A percentile compares a stretch with the other conserved stretches of the same genome.
These are phyloP conservation scores for Drosophila parthenogenetica DNA, from an alignment of 2,888 invertebrate species.

Conservation along the genomic window DNA sequence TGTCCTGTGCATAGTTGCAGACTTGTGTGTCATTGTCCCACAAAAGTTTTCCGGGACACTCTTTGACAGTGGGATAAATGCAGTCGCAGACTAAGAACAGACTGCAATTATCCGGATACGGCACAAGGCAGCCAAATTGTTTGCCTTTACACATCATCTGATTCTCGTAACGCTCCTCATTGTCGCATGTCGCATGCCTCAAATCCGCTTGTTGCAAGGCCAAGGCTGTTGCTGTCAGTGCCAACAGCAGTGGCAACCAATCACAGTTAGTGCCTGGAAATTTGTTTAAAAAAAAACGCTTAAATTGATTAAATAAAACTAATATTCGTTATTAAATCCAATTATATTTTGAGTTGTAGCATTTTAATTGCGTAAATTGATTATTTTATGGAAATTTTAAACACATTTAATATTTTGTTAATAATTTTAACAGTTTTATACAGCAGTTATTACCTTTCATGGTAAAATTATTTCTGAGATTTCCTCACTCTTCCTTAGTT, in stretches of 20 bases:
- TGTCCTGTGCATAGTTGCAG: slow-evolving; percentile 69
- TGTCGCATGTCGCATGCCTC: slow-evolving; percentile 40
- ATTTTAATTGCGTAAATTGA: not conserved
- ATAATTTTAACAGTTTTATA: no score
- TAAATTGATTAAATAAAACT: not conserved
- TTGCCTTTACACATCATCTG: slow-evolving; percentile 57
- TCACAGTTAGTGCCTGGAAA: slow-evolving; percentile 24
- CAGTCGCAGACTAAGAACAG: slow-evolving; percentile 75
- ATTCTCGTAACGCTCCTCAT: slow-evolving; percentile 60
- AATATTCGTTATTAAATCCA: no score
- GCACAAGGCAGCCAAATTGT: slow-evolving; percentile 56
- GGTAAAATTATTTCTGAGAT: no score
- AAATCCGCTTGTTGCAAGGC: slow-evolving; percentile 19
- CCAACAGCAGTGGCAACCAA: slow-evolving; percentile 21
- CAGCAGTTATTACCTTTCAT: no score
- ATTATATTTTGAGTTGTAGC: not conserved
- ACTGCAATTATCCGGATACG: slow-evolving; percentile 76
- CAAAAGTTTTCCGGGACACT: slow-evolving; percentile 46
- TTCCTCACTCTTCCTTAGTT: no score
- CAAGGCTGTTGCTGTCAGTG: slow-evolving; percentile 18
- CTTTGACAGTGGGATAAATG: slow-evolving; percentile 66
- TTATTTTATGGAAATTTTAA: no score
- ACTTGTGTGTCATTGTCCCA: slow-evolving; percentile 60
- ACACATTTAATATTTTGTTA: no score
- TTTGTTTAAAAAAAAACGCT: not conserved